phyloP scores from a whole-genome alignment of 2,797 vertebrate species.

The Apogon hyalosoma region DNA sequence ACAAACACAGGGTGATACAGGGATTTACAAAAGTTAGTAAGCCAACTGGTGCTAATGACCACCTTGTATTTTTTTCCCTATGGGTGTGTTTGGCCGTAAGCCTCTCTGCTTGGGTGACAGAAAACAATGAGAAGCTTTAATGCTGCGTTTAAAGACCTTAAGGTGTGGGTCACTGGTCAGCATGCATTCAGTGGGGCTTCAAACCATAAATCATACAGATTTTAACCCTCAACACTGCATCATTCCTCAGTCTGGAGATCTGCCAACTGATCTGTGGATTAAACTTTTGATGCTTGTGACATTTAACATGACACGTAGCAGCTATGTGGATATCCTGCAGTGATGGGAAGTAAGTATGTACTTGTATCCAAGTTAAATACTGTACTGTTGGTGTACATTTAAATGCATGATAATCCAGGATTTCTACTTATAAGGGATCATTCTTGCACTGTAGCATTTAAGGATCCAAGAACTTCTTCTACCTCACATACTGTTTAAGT shows the following conservation, averaged over 20 bases:
- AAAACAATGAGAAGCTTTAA: slow-evolving; percentile 11
- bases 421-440: too few species aligned
- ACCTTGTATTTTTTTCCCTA: slow-evolving; percentile 11
- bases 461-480: too few species aligned
- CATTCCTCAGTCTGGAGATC: slow-evolving; percentile 4
- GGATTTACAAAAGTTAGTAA: slow-evolving; percentile 51
- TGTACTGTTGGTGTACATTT: too few species aligned
- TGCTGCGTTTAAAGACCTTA: neutral
- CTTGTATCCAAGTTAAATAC: too few species aligned
- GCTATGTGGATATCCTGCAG: too few species aligned
- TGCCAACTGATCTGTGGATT: neutral
- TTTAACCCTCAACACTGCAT: neutral
- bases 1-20: slow-evolving; percentile 27
- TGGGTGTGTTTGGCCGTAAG: slow-evolving; percentile 10
- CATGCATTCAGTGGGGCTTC: neutral
- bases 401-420: too few species aligned
- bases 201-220: slow-evolving; percentile 8
- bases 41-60: slow-evolving; percentile 48
- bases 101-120: slow-evolving; percentile 1
- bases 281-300: neutral
- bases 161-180: neutral
- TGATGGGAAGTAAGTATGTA: too few species aligned
- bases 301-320: neutral
- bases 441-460: too few species aligned
- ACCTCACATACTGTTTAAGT: too few species aligned